Conservation (phyloP, 1,140 invertebrate species). For the Rhyzopertha dominica region DNA sequence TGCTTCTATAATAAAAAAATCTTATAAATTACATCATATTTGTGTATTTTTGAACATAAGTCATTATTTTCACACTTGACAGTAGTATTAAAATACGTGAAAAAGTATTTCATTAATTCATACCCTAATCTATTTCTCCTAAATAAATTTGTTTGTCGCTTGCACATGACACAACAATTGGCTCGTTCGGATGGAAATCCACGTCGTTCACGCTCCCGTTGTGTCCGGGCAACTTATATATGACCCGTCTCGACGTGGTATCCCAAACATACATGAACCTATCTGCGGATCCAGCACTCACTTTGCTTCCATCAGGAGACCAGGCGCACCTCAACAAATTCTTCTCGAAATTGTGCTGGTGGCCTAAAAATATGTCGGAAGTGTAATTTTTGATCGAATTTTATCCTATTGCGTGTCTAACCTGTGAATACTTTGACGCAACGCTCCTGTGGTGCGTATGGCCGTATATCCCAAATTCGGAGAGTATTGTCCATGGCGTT, state of each 20-base stretch:
- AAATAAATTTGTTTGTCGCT: conserved; percentile 96
- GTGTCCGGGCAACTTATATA: conserved; percentile 98
- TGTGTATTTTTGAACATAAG: no score
- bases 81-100: neutral
- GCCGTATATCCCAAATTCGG: conserved; percentile 75
- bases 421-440: conserved; percentile 83
- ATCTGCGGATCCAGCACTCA: conserved; percentile 87
- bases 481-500: conserved; percentile 97
- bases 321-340: conserved; percentile 84
- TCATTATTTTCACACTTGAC: no score
- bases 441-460: conserved; percentile 81
- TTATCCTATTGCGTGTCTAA: conserved; percentile 4
- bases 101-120: conserved; percentile 7
- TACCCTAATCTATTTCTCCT: conserved; percentile 79
- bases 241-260: conserved; percentile 79
- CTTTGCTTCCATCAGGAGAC: conserved; percentile 82
- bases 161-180: conserved; percentile 88
- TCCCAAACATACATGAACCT: conserved; percentile 97
- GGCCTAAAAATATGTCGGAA: conserved; percentile 58
- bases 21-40: no score
- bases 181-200: conserved; percentile 93
- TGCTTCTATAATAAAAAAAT: no score
- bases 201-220: conserved; percentile 96
- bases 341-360: conserved; percentile 99
- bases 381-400: neutral